Conservation (phyloP, 2,113 vertebrate species). For the Tragelaphus scriptus region DNA sequence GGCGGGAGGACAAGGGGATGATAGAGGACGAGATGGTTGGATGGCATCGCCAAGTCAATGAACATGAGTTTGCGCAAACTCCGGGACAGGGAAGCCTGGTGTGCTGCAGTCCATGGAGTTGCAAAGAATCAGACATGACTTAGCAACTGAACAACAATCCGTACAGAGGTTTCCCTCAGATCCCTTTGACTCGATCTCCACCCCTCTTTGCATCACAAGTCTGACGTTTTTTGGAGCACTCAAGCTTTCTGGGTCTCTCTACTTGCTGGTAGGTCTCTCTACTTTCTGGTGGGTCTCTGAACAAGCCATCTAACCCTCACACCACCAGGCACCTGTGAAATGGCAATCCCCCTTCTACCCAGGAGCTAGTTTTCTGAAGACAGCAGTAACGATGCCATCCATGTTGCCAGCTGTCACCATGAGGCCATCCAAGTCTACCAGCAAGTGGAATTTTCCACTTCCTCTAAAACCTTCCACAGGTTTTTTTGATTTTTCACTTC, state of each 20-base stretch:
- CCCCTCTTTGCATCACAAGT: neutral
- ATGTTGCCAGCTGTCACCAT: neutral
- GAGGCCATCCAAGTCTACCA: neutral
- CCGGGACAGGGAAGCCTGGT: neutral
- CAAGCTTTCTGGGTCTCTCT: neutral
- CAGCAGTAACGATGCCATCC: neutral
- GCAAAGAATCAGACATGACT: neutral
- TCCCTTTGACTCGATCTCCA: neutral
- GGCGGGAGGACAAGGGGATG: rapidly evolving
- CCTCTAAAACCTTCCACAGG: neutral
- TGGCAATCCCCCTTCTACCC: too few relatives aligned
- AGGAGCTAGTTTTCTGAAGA: neutral
- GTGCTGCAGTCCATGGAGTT: neutral
- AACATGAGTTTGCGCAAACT: neutral
- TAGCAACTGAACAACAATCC: neutral
- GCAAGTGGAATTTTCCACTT: neutral
- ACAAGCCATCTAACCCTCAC: neutral
- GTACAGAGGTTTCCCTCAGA: neutral
- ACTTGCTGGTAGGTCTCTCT: neutral
- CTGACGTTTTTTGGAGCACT: neutral
- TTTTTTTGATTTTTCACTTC: neutral
- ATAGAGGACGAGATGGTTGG: neutral
- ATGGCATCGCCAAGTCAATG: neutral
- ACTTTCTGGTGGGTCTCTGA: rapidly evolving
- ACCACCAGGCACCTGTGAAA: neutral